Base-by-base conservation (phyloP, 2,888 invertebrate genomes). In the Nomada ruficornis region DNA sequence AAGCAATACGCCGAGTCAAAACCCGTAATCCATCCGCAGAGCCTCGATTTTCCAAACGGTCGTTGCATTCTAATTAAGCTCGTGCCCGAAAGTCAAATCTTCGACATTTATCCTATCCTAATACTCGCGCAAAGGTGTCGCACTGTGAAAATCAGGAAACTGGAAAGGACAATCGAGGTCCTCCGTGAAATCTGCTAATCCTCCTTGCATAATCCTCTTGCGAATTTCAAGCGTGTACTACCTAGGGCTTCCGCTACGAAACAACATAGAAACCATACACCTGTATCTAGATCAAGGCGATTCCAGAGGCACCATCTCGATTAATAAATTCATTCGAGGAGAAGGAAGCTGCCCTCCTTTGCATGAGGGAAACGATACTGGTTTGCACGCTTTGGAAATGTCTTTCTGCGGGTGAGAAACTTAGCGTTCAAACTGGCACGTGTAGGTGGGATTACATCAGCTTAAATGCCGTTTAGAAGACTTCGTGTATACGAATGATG, bases 361-460 rank as follows among this genome's bases (percentile, higher is more conserved):
- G 50, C 64, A 7, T 5, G 23, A 60, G 60, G n/a, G 74, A 62
- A 67, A 74, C 29, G 65, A 60, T 60, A 20, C 50, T 13, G n/a
- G 52, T 15, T 36, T 75, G 65, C 29, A 36, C 10, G 29, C 29
- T 62, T 36, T 29, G n/a, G 13, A 62, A 52, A 62, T 44, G 54
- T 23, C 47, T 67, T 67, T 74, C 65, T 50, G 65, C 44, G 52
- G n/a, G 64, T 77, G 69, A 59, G 57, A 69, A 64, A 78, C 67
- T 10, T 13, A 3, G 54, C 29, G 59, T 54, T 47, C 47, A 47
- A 59, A 36, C 9, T 36, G 29, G 26, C 65, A 70, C 70, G 80
- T 70, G 80, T 74, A 50, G 74, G 67, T 52, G 36, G 74, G 65
- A 81, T 80, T 81, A 81, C 81, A 65, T 80, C 74, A 67, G 79